Evolutionary conservation across 2,113 vertebrate species (phyloP).

Genomic region (Eidolon helvum): DNA sequence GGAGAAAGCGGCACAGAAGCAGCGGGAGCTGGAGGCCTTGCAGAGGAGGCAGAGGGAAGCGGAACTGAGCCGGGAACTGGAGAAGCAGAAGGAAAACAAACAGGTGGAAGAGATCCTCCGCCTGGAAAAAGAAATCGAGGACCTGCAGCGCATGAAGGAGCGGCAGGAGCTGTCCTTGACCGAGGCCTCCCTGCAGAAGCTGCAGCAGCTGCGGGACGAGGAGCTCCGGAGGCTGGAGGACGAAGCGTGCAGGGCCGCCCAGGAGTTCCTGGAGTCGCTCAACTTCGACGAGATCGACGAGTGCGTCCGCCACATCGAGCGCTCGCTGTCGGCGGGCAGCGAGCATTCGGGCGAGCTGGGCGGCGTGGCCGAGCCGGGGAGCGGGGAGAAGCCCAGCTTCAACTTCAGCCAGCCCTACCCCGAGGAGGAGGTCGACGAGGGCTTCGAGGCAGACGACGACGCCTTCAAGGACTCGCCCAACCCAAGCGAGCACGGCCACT

Average conservation of each 20-base stretch:
- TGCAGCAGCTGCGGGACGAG: constrained; percentile 92
- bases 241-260: constrained; percentile 94
- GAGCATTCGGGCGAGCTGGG: constrained; percentile 65
- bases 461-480: constrained; percentile 98
- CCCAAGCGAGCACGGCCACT: constrained; percentile 96
- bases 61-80: constrained; percentile 73
- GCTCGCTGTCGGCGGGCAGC: constrained; percentile 84
- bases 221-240: constrained; percentile 93
- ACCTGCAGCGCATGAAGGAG: constrained; percentile 94
- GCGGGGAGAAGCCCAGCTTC: constrained; percentile 82
- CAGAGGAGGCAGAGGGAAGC: constrained; percentile 79
- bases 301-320: constrained; percentile 96
- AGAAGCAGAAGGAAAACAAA: constrained; percentile 88
- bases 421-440: constrained; percentile 92
- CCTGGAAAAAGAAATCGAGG: constrained; percentile 95
- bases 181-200: constrained; percentile 90
- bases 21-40: constrained; percentile 76
- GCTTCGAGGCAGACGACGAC: constrained; percentile 95
- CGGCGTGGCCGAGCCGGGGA: background rate
- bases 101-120: constrained; percentile 98
- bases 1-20: constrained; percentile 83
- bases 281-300: constrained; percentile 98
- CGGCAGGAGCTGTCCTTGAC: constrained; percentile 94
- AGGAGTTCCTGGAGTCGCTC: constrained; percentile 96
- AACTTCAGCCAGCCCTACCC: constrained; percentile 89